Conservation (phyloP, 2,888 invertebrate genomes). For the Agriotes lineatus region DNA sequence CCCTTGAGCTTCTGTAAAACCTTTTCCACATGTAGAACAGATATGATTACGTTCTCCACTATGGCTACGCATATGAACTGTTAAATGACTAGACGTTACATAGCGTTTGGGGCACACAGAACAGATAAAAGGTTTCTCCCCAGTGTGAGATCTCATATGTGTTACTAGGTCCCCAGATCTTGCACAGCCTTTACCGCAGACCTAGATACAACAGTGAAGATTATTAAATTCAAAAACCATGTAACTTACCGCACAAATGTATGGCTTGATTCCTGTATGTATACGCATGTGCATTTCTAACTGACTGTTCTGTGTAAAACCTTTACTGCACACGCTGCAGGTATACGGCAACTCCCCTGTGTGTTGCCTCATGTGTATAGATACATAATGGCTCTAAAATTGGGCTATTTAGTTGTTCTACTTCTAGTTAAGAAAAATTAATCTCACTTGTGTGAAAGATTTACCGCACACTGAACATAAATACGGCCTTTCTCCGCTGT, state of each 20-base stretch:
- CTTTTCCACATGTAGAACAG: slow-evolving; percentile 55
- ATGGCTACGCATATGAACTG: slow-evolving; percentile 58
- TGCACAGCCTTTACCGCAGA: slow-evolving; percentile 58
- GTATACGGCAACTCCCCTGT: slow-evolving; percentile 59
- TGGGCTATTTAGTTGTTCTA: not conserved
- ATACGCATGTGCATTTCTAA: slow-evolving; percentile 57
- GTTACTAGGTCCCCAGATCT: slow-evolving; percentile 58
- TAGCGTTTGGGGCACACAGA: slow-evolving; percentile 55
- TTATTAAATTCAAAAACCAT: not conserved
- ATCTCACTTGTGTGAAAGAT: slow-evolving; percentile 58
- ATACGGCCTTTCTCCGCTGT: slow-evolving; percentile 59
- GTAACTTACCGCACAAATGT: slow-evolving; percentile 55
- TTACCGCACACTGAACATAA: slow-evolving; percentile 58
- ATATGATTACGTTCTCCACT: slow-evolving; percentile 56
- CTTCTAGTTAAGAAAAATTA: not conserved
- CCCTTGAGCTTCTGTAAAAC: slow-evolving; percentile 57
- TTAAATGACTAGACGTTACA: slow-evolving; percentile 59
- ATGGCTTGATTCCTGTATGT: slow-evolving; percentile 60
- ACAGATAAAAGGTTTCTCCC: slow-evolving; percentile 59
- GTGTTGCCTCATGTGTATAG: slow-evolving; percentile 60
- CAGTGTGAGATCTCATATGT: slow-evolving; percentile 59
- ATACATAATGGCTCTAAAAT: slow-evolving; percentile 59
- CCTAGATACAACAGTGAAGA: slow-evolving; percentile 48
- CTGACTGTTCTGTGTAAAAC: slow-evolving; percentile 59
- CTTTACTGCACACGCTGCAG: slow-evolving; percentile 56